Evolutionary conservation across 2,797 vertebrate genomes (phyloP).

Genomic region (Euthynnus affinis): DNA sequence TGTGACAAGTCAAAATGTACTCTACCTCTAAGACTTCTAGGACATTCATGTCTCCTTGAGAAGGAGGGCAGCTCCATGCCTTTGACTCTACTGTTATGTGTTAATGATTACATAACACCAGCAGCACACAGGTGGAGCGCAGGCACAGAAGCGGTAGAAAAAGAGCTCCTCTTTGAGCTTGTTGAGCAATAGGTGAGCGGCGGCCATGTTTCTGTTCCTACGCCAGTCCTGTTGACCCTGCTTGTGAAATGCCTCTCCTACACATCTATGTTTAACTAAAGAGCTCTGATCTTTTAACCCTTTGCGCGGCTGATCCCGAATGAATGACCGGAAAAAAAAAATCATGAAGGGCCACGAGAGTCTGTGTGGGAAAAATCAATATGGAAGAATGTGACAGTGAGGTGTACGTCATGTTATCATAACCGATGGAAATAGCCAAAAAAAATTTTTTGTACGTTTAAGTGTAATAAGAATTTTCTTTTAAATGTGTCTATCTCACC

Average conservation of each 20-base stretch:
- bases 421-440: too few relatives aligned
- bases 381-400: background rate
- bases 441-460: too few relatives aligned
- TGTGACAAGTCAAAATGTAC: background rate
- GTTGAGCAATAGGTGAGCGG: constrained; percentile 39
- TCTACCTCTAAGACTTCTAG: constrained; percentile 22
- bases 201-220: constrained; percentile 17
- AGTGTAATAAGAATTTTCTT: too few relatives aligned
- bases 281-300: constrained; percentile 37
- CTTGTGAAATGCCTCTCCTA: constrained; percentile 47
- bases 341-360: background rate
- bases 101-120: constrained; percentile 63
- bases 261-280: constrained; percentile 57
- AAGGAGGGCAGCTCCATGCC: background rate
- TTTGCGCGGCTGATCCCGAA: background rate
- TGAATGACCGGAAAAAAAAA: background rate
- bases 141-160: constrained; percentile 6
- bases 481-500: too few relatives aligned
- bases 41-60: constrained; percentile 9
- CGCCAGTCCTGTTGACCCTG: background rate
- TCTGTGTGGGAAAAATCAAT: background rate
- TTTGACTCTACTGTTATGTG: constrained; percentile 11
- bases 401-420: too few relatives aligned
- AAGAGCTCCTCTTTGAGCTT: constrained; percentile 17
- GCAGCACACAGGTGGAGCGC: constrained; percentile 32